Evolutionary conservation across 53 echinoderm and acorn worm species (phyloP), one percentile per base, ranked within the genome.

Genomic region (Holothuria scabra): DNA sequence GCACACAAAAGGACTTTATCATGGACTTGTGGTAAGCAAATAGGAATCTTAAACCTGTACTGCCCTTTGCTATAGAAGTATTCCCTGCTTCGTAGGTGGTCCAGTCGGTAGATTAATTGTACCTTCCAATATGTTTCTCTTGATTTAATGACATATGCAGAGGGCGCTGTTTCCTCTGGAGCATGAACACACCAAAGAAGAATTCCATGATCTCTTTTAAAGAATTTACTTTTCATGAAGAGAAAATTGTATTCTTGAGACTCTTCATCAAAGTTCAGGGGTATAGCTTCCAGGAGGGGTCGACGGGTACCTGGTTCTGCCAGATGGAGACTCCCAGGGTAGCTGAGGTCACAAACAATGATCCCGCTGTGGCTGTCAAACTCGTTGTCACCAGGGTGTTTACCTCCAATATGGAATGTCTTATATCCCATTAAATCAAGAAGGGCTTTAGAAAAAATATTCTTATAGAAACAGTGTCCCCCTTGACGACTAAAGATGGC

Each of bases 381-480:
- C 28, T 56, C 57, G 24, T 84, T 69, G 18, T 66, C 69, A 13
- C 66, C 66, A 12, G 65, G 60, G 72, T 81, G 31, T 32, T 82
- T 79, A 23, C 82, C 67, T 16, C 84, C 56, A 19, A 67, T 69
- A 30, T 84, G 59, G 7, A 38, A 59, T 13, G 82, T 84, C 2
- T 66, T 55, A 41, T 32, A 89, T 11, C 84, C 89, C 58, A 89
- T 10, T 11, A 84, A 38, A 44, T 67, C 66, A 25, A 89, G 66
- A 10, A 89, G 66, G 8, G 71, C 67, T 14, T 59, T 41, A 19
- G 66, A 76, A 32, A 67, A 79, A 13, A 67, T 37, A n/a, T 66
- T 84, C 21, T 84, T 84, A 38, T 84, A 76, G 67, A 78, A 89
- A 79, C 89, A 89, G 21, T 84, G 79, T 28, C 89, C 89, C 13